Evolutionary conservation across 2,888 invertebrate species (phyloP).

Genomic region (Eilema sororculum): DNA sequence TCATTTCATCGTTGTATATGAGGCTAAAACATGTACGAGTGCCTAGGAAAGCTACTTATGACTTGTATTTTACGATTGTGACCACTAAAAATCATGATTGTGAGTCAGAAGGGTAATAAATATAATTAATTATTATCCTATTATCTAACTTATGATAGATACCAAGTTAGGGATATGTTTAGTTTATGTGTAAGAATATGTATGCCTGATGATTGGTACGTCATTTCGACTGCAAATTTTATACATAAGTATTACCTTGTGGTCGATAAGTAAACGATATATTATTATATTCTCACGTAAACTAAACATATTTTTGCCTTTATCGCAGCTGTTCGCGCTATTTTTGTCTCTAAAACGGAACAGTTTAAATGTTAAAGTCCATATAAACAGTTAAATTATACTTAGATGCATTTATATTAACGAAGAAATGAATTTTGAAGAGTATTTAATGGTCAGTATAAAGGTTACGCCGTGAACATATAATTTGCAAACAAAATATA

Average conservation of each 20-base stretch:
- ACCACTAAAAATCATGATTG: slow-evolving; percentile 84
- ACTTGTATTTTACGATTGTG: slow-evolving; percentile 78
- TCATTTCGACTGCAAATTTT: slow-evolving; percentile 25
- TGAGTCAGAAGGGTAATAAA: slow-evolving; percentile 83
- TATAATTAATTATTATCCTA: slow-evolving; percentile 74
- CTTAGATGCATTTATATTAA: slow-evolving; percentile 73
- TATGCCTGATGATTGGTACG: slow-evolving; percentile 23
- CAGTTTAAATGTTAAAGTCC: slow-evolving; percentile 72
- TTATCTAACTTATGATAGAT: slow-evolving; percentile 71
- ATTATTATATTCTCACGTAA: slow-evolving; percentile 37
- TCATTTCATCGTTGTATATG: slow-evolving; percentile 65
- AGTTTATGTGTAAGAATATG: slow-evolving; percentile 32
- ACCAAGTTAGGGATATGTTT: slow-evolving; percentile 47
- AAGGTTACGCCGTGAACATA: slow-evolving; percentile 63
- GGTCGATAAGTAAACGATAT: slow-evolving; percentile 18
- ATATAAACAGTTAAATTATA: slow-evolving; percentile 71
- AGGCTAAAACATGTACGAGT: slow-evolving; percentile 81
- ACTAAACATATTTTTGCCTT: slow-evolving; percentile 40
- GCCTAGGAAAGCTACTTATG: slow-evolving; percentile 86
- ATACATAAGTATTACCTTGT: slow-evolving; percentile 28
- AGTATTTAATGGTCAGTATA: slow-evolving; percentile 66
- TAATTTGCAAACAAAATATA: slow-evolving; percentile 74
- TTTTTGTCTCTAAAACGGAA: slow-evolving; percentile 76
- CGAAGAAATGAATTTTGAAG: slow-evolving; percentile 57
- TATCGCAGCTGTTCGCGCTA: slow-evolving; percentile 73